Conservation (phyloP, 2,888 invertebrate species). For the Rotaria macrura region DNA sequence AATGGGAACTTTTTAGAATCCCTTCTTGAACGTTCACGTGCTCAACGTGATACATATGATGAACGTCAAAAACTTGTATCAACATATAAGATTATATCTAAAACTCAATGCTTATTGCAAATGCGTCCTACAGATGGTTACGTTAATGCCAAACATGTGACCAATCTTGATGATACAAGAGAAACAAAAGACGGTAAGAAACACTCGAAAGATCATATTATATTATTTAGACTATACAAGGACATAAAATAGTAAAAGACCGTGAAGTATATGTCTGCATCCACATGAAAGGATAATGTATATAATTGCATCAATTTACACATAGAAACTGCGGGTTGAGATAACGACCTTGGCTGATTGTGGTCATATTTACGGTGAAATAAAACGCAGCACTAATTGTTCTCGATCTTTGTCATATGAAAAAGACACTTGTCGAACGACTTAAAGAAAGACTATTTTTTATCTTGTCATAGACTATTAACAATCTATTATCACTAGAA, state of each 20-base stretch:
- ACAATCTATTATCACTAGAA: neutral
- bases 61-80: conserved; percentile 10
- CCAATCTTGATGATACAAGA: neutral
- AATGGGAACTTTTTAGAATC: neutral
- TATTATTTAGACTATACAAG: neutral
- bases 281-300: neutral
- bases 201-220: neutral
- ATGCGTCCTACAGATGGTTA: neutral
- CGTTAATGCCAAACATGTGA: conserved; percentile 19
- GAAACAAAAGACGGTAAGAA: conserved; percentile 18
- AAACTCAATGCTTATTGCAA: conserved; percentile 12
- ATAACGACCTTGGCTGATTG: neutral
- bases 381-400: neutral
- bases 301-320: neutral
- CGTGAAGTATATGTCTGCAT: neutral
- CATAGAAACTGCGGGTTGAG: neutral
- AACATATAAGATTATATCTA: neutral
- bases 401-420: neutral
- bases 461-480: neutral
- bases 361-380: neutral
- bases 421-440: neutral
- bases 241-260: neutral
- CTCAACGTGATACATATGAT: conserved; percentile 16
- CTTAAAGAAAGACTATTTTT: neutral
- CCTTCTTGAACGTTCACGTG: conserved; percentile 17